Evolutionary conservation across 2,888 invertebrate species (phyloP).

Genomic region (Muscina levida): DNA sequence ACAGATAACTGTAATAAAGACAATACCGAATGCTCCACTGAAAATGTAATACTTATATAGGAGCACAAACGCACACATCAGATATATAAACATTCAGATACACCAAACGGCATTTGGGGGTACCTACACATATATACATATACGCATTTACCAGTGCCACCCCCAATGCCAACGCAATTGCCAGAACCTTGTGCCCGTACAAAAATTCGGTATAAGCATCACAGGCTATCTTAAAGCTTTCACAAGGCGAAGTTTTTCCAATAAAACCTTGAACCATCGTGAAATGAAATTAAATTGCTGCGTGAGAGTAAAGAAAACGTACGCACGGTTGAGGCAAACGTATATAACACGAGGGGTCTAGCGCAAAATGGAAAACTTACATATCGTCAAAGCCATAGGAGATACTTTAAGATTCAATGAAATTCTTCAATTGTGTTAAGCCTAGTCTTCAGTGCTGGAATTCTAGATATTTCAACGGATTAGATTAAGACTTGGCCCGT

Average conservation of each 20-base stretch:
- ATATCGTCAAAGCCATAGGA: too few relatives aligned
- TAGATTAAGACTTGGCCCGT: too few relatives aligned
- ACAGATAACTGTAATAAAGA: slow-evolving; percentile 55
- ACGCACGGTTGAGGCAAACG: slow-evolving; percentile 39
- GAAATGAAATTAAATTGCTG: slow-evolving; percentile 55
- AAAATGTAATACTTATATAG: slow-evolving; percentile 17
- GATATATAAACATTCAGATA: background rate
- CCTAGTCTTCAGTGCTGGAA: too few relatives aligned
- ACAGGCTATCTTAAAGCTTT: slow-evolving; percentile 42
- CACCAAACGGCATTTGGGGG: background rate
- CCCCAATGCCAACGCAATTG: background rate
- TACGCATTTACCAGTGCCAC: slow-evolving; percentile 11
- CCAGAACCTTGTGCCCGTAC: background rate
- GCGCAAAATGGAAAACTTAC: too few relatives aligned
- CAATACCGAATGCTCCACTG: slow-evolving; percentile 45
- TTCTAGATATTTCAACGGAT: too few relatives aligned
- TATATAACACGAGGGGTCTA: background rate
- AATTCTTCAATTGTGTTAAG: too few relatives aligned
- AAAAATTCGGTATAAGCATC: slow-evolving; percentile 46
- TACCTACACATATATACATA: slow-evolving; percentile 18
- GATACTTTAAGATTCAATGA: too few relatives aligned
- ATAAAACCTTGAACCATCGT: slow-evolving; percentile 42
- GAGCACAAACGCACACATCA: background rate
- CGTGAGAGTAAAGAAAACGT: slow-evolving; percentile 52
- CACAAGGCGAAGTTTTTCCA: slow-evolving; percentile 37